Evolutionary conservation across 2,113 vertebrate species (phyloP).

Genomic region (Nibea albiflora): DNA sequence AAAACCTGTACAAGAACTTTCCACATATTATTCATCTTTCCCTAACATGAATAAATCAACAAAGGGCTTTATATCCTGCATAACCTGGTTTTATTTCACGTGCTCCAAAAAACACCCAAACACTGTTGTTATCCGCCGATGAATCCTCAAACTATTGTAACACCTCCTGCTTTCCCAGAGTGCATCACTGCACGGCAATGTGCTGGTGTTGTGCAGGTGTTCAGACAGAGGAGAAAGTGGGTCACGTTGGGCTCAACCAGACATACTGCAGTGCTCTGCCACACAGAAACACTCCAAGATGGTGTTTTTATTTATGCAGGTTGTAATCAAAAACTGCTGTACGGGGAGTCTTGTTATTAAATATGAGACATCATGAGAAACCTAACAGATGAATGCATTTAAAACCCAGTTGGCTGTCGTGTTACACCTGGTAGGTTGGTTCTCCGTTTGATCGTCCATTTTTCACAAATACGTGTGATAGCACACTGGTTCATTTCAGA

Average conservation of each 20-base stretch:
- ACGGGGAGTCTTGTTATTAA: background rate
- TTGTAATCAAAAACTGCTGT: background rate
- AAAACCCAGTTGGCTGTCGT: too few species aligned
- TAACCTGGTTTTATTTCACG: background rate
- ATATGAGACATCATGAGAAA: too few species aligned
- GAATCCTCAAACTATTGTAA: background rate
- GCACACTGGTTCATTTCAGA: background rate
- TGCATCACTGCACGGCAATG: constrained; percentile 14
- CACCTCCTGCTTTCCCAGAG: constrained; percentile 27
- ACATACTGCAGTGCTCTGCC: constrained; percentile 34
- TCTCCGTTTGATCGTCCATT: background rate
- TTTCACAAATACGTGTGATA: background rate
- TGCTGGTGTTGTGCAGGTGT: constrained; percentile 62
- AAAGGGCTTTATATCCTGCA: background rate
- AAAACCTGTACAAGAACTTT: background rate
- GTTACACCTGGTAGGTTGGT: background rate
- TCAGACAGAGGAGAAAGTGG: constrained; percentile 63
- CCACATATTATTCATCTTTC: background rate
- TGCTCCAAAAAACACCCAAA: background rate
- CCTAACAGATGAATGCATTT: too few species aligned
- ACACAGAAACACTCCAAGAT: background rate
- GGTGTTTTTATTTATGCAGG: background rate
- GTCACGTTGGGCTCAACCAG: constrained; percentile 44
- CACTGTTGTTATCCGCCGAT: background rate
- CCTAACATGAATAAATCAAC: background rate